A percentile compares a stretch with the other conserved stretches of the same genome.
Evolutionary conservation across 1,140 invertebrate genomes (phyloP).

Genomic region (Drosophila funebris): DNA sequence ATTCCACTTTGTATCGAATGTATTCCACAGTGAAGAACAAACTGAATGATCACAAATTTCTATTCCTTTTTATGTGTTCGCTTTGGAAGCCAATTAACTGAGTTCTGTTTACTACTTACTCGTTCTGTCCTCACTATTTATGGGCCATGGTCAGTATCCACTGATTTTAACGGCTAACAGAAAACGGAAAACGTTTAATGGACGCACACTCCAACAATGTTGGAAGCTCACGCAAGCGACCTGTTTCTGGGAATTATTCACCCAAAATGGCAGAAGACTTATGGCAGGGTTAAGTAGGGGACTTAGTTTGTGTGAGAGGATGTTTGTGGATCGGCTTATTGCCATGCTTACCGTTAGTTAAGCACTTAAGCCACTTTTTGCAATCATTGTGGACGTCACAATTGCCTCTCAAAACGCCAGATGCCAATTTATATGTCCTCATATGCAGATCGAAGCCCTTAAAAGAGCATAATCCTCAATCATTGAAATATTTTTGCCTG

Average conservation of each 20-base stretch:
- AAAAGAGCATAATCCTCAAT: conserved; percentile 26
- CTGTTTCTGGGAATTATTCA: neutral
- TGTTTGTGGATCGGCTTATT: conserved; percentile 53
- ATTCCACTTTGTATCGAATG: neutral
- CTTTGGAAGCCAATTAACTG: conserved; percentile 30
- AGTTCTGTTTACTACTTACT: conserved; percentile 11
- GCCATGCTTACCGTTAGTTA: conserved; percentile 61
- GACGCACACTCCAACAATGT: conserved; percentile 33
- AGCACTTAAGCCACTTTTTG: conserved; percentile 65
- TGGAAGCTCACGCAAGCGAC: conserved; percentile 26
- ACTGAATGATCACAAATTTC: neutral
- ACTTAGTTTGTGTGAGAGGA: neutral
- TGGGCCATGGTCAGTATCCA: conserved; percentile 18
- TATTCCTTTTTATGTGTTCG: neutral
- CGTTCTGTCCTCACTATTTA: conserved; percentile 26
- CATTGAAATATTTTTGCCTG: conserved; percentile 28
- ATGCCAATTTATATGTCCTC: conserved; percentile 30
- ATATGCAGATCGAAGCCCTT: conserved; percentile 19
- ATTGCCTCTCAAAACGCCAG: conserved; percentile 1
- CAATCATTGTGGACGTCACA: conserved; percentile 50
- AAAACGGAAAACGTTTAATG: conserved; percentile 24
- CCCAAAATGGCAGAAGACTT: conserved; percentile 25
- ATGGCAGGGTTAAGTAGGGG: conserved; percentile 35
- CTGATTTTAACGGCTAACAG: conserved; percentile 21
- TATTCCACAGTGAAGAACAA: neutral